Evolutionary conservation across 2,888 invertebrate genomes (phyloP), one percentile per base, ranked within the genome.

Genomic region (Phaonia tiefii): DNA sequence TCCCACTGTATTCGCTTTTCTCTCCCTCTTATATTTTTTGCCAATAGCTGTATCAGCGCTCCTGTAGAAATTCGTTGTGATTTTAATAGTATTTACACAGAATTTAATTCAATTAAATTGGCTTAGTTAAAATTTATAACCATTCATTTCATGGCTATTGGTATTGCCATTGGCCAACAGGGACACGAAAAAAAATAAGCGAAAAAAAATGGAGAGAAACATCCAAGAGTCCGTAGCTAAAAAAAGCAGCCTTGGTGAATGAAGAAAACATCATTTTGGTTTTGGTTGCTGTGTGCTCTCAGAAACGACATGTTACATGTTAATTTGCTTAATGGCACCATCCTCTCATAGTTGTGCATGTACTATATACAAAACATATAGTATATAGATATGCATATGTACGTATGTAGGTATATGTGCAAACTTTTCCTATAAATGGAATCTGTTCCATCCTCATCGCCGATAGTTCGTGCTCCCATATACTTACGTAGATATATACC

Each of bases 311-410:
- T 74, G 80, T 83, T 72, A 71, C 71, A 58, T 77, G 75, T 79
- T 84, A 84, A 84, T 84, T 83, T 84, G 71, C 78, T 83, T 83
- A 83, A 83, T 84, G 79, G 74, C 70, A 80, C 80, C 77, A 80
- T 82, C 74, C 67, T 75, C 75, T 78, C 75, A 66, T 46, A 51
- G 39, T 60, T 44, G 54, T 26, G 73, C 39, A 63, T 60, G 49
- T 31, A 17, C 7, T 17, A 26, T 22, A 17, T 13, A 42, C 22
- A 65, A n/a, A 10, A 20, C 10, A 5, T 31, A 49, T 44, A 31
- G n/a, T 11, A 26, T 46, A 39, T 5, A 42, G 20, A 26, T 1
- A 2, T 58, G 31, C 7, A 17, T 17, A 25, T 1, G 26, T 26
- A 25, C 2, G 67, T n/a, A 31, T 65, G 60, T n/a, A 39, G 46